phyloP scores from a whole-genome alignment of 2,113 vertebrate species.

The Gallinago paraguaiae region DNA sequence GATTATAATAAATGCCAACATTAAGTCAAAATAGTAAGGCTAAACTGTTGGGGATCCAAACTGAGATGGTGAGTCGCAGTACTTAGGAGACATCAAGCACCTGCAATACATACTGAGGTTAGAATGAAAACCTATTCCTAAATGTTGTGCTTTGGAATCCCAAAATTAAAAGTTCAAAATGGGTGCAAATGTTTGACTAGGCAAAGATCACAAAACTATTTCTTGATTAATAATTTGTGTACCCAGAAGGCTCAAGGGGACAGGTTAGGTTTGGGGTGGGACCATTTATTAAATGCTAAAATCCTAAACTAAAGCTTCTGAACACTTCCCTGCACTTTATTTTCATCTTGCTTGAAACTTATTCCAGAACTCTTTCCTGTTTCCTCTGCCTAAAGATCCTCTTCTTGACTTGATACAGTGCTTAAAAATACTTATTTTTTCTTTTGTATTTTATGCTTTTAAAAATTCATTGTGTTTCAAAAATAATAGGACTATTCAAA shows the following conservation, averaged over 20 bases:
- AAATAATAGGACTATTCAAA: neutral
- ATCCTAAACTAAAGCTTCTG: neutral
- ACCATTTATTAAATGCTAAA: neutral
- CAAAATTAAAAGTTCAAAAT: neutral
- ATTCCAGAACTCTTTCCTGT: neutral
- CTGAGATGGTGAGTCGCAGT: neutral
- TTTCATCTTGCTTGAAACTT: neutral
- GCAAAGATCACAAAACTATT: neutral
- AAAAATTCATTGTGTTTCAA: neutral
- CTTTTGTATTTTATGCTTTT: neutral
- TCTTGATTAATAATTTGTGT: neutral
- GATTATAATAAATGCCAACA: slow-evolving; percentile 68
- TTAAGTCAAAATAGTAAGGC: slow-evolving; percentile 62
- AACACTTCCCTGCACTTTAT: neutral
- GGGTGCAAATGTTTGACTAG: neutral
- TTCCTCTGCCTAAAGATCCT: neutral
- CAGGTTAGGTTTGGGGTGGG: neutral
- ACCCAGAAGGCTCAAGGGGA: neutral
- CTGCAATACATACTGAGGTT: neutral
- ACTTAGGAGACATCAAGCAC: slow-evolving; percentile 28
- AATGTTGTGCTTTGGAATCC: neutral
- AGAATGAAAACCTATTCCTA: neutral
- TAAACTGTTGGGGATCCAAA: slow-evolving; percentile 44
- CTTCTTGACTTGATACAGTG: neutral
- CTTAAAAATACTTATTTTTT: neutral